Base-by-base conservation (phyloP, 2,888 invertebrate species). In the Allolobophora icterica region DNA sequence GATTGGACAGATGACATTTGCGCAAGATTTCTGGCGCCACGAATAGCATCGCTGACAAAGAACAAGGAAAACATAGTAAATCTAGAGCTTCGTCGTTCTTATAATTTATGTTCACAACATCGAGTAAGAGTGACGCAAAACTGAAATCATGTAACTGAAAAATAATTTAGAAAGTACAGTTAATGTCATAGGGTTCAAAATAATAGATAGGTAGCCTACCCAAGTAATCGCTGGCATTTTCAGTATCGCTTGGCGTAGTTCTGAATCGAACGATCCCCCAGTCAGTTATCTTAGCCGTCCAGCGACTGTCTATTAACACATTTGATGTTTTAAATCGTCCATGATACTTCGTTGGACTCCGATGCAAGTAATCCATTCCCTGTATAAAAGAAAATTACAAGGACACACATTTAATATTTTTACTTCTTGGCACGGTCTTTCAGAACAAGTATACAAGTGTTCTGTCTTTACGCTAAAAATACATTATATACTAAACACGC, bases 271-370 rank as follows among this genome's bases (percentile, higher is more conserved):
- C 58, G 30, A 92, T 90, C 13, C 93, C 93, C 89, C 91, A 93
- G 92, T 93, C 93, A 13, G 92, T 92, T 30, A 93, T 91, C 92
- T 93, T 92, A 24, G 91, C 89, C 42, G 91, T 91, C 93, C 93
- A 93, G 33, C 92, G 90, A 42, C 92, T 90, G 91, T 93, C 93
- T 19, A 93, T 89, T 45, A 93, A 34, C n/a, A 93, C 91, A 45
- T 92, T 92, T 6, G 91, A 84, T 58, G 92, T 92, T 42, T 92
- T 92, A 84, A 93, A 84, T 89, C 92, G 84, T 3, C 93, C 93
- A 52, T 93, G 93, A 40, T 83, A 90, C 38, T 92, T 90, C 11
- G 92, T 40, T 0, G 87, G 83, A n/a, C 91, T 91, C 33, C 90
- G 87, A 84, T 93, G 93, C 40, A 93, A 91, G 71, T 91, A 92